Percentiles rank a stretch among this genome's conserved stretches.
Evolutionary conservation across 1,140 invertebrate genomes (phyloP).

Genomic region (Heliconius nattereri): DNA sequence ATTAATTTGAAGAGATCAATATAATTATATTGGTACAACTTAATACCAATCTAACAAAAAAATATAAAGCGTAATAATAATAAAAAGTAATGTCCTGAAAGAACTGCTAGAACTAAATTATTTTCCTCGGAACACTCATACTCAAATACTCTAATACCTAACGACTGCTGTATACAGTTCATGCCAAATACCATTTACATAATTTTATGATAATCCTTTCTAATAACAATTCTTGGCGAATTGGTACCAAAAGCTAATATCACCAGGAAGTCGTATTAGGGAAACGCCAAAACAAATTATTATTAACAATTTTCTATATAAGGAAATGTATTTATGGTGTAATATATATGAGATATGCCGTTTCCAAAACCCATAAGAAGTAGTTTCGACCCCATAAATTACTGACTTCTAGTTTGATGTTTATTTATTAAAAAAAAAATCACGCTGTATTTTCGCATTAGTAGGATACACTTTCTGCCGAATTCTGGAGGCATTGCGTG

Average conservation of each 20-base stretch:
- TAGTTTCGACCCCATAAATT: not conserved
- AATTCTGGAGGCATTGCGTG: no score
- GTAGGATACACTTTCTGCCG: no score
- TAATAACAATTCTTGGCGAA: not conserved
- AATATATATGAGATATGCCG: not conserved
- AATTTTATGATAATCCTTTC: not conserved
- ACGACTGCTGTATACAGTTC: not conserved
- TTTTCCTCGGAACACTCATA: not conserved
- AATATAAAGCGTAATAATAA: not conserved
- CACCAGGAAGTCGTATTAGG: not conserved
- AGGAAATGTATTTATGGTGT: not conserved
- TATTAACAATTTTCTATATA: not conserved
- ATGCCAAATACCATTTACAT: not conserved
- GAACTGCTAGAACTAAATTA: not conserved
- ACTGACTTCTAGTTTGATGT: not conserved
- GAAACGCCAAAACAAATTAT: not conserved
- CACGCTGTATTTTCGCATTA: no score
- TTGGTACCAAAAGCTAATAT: not conserved
- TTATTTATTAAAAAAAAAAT: no score
- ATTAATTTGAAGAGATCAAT: no score
- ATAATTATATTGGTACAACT: no score
- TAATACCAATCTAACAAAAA: no score
- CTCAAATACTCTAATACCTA: not conserved
- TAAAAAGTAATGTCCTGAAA: not conserved
- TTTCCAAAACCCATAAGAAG: not conserved